Conservation (phyloP, 2,113 vertebrate genomes). For the Mus spicilegus region DNA sequence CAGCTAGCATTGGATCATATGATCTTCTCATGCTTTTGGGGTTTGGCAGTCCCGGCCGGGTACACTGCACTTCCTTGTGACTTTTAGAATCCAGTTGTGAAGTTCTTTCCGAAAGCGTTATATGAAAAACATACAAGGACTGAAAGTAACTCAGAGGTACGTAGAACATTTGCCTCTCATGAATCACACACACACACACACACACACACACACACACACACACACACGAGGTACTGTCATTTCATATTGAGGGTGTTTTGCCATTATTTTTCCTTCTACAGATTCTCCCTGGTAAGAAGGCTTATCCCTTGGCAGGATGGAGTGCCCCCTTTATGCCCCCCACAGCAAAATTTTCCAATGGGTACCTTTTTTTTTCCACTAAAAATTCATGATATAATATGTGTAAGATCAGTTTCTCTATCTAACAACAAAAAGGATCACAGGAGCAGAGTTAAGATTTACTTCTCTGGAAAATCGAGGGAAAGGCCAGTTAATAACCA, state of each 20-base stretch:
- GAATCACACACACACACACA: not conserved
- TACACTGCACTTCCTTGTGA: not conserved
- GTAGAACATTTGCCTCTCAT: not conserved
- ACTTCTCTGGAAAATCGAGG: conserved; percentile 3
- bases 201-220: not conserved
- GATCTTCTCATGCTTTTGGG: not conserved
- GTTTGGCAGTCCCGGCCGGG: not conserved
- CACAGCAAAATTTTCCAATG: not conserved
- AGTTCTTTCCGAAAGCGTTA: conserved; percentile 8
- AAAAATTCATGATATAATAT: conserved; percentile 12
- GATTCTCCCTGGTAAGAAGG: conserved; percentile 38
- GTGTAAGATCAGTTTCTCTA: not conserved
- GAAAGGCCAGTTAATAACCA: not conserved
- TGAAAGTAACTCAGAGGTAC: not conserved
- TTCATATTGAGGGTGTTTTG: not conserved
- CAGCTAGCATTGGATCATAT: not conserved
- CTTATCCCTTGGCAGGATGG: not conserved
- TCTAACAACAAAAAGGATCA: conserved; percentile 1
- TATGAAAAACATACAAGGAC: not conserved
- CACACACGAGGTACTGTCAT: not conserved
- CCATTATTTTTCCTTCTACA: not conserved
- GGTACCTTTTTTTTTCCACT: not conserved
- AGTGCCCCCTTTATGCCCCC: not conserved
- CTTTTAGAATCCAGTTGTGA: conserved; percentile 29
- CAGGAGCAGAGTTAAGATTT: not conserved